phyloP scores from a whole-genome alignment of 2,888 invertebrate species.

The Caradrina clavipalpis region DNA sequence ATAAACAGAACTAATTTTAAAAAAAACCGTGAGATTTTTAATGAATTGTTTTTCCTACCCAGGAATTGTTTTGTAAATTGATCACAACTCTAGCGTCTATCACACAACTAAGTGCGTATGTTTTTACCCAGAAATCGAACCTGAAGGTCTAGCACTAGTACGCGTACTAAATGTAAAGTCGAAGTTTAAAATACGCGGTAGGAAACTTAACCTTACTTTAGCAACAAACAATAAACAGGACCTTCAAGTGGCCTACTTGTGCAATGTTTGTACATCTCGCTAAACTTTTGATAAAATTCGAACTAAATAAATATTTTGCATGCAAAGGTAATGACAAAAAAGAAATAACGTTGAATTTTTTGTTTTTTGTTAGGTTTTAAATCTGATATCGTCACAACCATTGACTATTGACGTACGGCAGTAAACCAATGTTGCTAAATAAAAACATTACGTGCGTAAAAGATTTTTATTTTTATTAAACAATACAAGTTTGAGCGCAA shows the following conservation, averaged over 20 bases:
- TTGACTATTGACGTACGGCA: slow-evolving; percentile 15
- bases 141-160: too few species aligned
- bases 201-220: not conserved
- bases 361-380: not conserved
- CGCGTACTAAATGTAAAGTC: too few species aligned
- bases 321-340: slow-evolving; percentile 1
- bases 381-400: slow-evolving; percentile 18
- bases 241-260: slow-evolving; percentile 19
- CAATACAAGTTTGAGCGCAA: slow-evolving; percentile 25
- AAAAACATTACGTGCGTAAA: slow-evolving; percentile 19
- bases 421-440: slow-evolving; percentile 1
- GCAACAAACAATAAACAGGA: slow-evolving; percentile 8
- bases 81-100: too few species aligned
- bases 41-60: too few species aligned
- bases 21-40: too few species aligned
- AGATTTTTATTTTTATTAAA: slow-evolving; percentile 1
- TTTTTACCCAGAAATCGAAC: too few species aligned
- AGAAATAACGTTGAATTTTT: not conserved
- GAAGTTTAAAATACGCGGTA: too few species aligned
- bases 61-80: too few species aligned
- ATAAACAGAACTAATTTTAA: too few species aligned
- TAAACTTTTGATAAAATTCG: slow-evolving; percentile 20
- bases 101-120: too few species aligned
- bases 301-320: slow-evolving; percentile 44
- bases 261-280: slow-evolving; percentile 22